Base-by-base conservation (phyloP, 2,113 vertebrate species). In the Crotalus horridus region DNA sequence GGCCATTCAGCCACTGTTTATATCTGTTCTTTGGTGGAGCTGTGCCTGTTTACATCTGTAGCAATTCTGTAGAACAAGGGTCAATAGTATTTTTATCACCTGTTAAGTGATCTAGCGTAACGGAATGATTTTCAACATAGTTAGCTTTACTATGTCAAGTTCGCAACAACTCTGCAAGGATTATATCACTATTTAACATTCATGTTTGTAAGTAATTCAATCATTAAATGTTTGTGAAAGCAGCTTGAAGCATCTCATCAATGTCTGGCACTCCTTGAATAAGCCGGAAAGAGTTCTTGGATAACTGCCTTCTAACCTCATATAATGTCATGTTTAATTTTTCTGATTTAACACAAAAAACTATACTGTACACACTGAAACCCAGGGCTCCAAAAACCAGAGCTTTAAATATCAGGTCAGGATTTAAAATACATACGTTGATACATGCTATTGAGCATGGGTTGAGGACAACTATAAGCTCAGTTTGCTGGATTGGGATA, bases 61-160 rank as follows among this genome's bases (percentile, higher is more conserved):
- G 54, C 46, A 93, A 85, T 93, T 94, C 93, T 56, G 0, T 55
- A 88, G 85, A 55, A 92, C 91, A 90, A 95, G 92, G 88, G 74
- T 56, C 90, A 94, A 3, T 4, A n/a, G 88, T 85, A 88, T 9
- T 56, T 24, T 91, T 12, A 11, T 91, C 48, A 53, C 51, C 10
- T 54, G 55, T 89, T 21, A 89, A 89, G 54, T 56, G n/a, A 61
- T 51, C 48, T 92, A 51, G 12, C 54, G 20, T 56, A 64, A 91
- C 43, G 48, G 51, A 54, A 13, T 7, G 26, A 20, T 56, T 81
- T 61, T 51, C 3, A 2, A 33, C 4, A 33, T 4, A 81, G 53
- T 48, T 3, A 46, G 21, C 3, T 56, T 89, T 56, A 39, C 3
- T 26, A 43, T 20, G 51, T 54, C 64, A 58, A 4, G 10, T 85